Conservation (phyloP, 2,888 invertebrate species). For the Resseliella maxima region DNA sequence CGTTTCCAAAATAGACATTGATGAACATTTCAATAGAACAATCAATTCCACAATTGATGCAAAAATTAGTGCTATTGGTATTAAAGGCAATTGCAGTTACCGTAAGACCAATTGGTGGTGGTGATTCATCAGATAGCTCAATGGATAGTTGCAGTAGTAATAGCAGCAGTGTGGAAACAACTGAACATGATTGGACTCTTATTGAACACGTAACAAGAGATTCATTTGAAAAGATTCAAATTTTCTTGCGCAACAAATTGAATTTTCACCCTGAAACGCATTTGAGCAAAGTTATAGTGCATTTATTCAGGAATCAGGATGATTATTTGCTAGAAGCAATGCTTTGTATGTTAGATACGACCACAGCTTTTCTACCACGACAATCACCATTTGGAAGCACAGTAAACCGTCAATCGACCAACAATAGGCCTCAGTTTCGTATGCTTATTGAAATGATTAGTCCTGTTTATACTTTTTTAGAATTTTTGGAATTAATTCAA, state of each 20-base stretch:
- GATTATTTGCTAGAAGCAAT: slow-evolving; percentile 91
- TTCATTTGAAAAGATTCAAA: slow-evolving; percentile 83
- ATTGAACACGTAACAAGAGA: slow-evolving; percentile 88
- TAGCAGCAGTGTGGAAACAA: slow-evolving; percentile 81
- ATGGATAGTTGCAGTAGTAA: slow-evolving; percentile 69
- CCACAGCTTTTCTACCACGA: slow-evolving; percentile 81
- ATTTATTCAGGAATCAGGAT: slow-evolving; percentile 90
- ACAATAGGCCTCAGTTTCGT: slow-evolving; percentile 77
- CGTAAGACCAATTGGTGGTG: slow-evolving; percentile 88
- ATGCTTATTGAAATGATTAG: slow-evolving; percentile 85
- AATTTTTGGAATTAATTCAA: slow-evolving; percentile 85
- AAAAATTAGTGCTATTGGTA: slow-evolving; percentile 87
- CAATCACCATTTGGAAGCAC: slow-evolving; percentile 35
- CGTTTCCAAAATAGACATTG: slow-evolving; percentile 61
- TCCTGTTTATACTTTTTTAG: slow-evolving; percentile 87
- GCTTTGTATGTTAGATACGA: slow-evolving; percentile 91
- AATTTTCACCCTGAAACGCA: slow-evolving; percentile 90
- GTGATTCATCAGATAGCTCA: slow-evolving; percentile 84
- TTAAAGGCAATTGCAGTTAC: slow-evolving; percentile 90
- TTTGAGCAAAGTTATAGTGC: slow-evolving; percentile 87
- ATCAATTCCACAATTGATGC: slow-evolving; percentile 83
- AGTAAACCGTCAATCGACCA: not conserved
- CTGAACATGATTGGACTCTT: slow-evolving; percentile 88
- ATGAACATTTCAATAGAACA: slow-evolving; percentile 60
- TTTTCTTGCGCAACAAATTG: slow-evolving; percentile 81